A percentile compares a stretch with the other conserved stretches of the same genome.
These are phyloP conservation scores for Geococcyx californianus DNA, from an alignment of 2,113 vertebrate genomes.

Conservation along the genomic window DNA sequence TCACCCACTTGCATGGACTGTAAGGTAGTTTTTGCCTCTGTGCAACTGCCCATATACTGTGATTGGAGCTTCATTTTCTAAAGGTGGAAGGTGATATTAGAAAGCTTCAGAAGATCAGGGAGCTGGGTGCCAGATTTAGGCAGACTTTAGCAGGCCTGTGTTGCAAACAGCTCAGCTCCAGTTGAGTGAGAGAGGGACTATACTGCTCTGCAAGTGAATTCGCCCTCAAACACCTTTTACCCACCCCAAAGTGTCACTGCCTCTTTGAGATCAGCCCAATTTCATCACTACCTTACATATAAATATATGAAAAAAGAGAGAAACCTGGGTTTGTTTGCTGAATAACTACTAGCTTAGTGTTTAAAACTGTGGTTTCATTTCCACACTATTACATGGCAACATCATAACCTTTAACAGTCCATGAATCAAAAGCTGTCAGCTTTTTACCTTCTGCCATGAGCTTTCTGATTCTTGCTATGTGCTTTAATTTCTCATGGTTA, in stretches of 20 bases:
- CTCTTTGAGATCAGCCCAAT: background rate
- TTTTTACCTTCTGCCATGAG: constrained; percentile 2
- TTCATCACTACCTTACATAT: background rate
- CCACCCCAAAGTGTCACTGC: background rate
- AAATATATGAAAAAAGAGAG: background rate
- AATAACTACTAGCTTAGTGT: background rate
- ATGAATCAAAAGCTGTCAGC: constrained; percentile 33
- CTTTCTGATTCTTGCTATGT: background rate
- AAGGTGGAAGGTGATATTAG: background rate
- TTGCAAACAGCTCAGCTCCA: background rate
- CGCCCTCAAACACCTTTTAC: background rate
- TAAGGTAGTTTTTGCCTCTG: background rate
- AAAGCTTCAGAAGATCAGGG: background rate
- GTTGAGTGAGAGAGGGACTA: accelerated
- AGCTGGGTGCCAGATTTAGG: background rate
- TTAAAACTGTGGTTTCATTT: background rate
- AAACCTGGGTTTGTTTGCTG: background rate
- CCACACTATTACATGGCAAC: background rate
- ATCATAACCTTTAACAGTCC: background rate
- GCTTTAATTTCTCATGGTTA: constrained; percentile 30
- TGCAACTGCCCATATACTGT: background rate
- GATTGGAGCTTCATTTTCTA: background rate
- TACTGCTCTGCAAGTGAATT: accelerated
- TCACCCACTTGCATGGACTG: accelerated
- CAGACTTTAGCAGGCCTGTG: background rate